These are phyloP conservation scores for Coleophora deauratella DNA, from an alignment of 2,888 invertebrate genomes.

Conservation along the genomic window DNA sequence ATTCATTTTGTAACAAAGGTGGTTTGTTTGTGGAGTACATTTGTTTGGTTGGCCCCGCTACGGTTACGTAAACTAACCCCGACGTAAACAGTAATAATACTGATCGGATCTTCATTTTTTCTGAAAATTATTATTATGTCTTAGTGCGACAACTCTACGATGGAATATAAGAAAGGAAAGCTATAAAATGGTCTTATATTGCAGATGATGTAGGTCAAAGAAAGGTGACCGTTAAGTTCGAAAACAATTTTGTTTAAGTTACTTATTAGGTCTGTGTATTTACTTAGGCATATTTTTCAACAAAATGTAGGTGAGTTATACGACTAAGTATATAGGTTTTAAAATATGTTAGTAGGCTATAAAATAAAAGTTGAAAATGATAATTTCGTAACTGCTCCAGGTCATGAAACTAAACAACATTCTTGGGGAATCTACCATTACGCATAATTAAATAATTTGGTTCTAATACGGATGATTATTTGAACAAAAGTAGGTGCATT, in stretches of 20 bases:
- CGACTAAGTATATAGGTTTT: too few species aligned
- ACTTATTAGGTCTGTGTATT: conserved; percentile 19
- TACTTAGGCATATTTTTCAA: too few species aligned
- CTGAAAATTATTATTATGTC: conserved; percentile 26
- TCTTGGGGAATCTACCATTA: too few species aligned
- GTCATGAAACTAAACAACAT: too few species aligned
- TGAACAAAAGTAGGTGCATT: too few species aligned
- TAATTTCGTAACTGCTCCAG: too few species aligned
- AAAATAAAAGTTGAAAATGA: too few species aligned
- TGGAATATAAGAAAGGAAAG: neutral
- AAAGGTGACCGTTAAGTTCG: conserved; percentile 36
- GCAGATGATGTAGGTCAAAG: conserved; percentile 44
- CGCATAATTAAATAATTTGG: too few species aligned
- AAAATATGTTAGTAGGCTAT: too few species aligned
- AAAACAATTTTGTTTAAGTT: conserved; percentile 24
- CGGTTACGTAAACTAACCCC: conserved; percentile 29
- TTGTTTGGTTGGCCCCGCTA: conserved; percentile 36
- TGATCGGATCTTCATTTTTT: conserved; percentile 44
- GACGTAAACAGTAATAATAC: conserved; percentile 32
- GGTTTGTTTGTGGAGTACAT: conserved; percentile 22
- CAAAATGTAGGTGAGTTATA: too few species aligned
- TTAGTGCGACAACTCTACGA: neutral
- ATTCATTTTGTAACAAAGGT: conserved; percentile 26
- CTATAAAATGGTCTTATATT: conserved; percentile 38
- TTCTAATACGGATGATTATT: too few species aligned